phyloP scores from a whole-genome alignment of 2,113 vertebrate species.

The Thamnophis sirtalis region DNA sequence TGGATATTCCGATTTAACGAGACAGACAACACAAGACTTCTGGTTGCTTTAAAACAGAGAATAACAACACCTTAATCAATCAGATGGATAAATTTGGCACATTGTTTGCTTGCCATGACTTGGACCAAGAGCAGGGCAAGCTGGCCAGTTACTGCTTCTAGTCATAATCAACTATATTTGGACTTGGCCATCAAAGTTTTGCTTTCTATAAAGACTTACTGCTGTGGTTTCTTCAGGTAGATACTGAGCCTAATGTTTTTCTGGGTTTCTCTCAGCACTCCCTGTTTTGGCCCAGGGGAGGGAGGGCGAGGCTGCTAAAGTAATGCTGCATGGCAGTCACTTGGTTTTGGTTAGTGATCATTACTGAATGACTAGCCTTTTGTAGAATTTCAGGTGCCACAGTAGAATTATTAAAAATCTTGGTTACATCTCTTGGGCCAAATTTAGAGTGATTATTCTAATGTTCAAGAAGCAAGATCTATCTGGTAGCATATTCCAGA shows the following conservation, averaged over 20 bases:
- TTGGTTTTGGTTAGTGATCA: not conserved
- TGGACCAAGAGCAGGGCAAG: not conserved
- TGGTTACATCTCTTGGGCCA: not conserved
- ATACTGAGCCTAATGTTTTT: not conserved
- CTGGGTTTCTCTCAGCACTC: not conserved
- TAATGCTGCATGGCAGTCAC: not conserved
- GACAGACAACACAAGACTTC: not conserved
- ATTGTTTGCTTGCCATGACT: not conserved
- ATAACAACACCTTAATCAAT: not conserved
- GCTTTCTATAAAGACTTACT: not conserved
- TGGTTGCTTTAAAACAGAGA: not conserved
- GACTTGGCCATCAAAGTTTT: not conserved
- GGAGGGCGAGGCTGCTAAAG: not conserved
- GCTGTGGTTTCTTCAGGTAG: not conserved
- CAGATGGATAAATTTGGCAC: not conserved
- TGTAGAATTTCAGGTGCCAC: not conserved
- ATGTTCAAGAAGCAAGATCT: too few species aligned
- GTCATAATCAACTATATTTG: not conserved
- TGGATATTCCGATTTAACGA: not conserved
- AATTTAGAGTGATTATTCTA: not conserved
- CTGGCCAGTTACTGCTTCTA: not conserved
- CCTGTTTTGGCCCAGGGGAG: not conserved
- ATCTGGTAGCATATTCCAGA: not conserved
- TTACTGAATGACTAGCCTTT: not conserved
- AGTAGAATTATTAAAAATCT: not conserved